Conservation (phyloP, 1,140 invertebrate genomes). For the Brachionus calyciflorus region DNA sequence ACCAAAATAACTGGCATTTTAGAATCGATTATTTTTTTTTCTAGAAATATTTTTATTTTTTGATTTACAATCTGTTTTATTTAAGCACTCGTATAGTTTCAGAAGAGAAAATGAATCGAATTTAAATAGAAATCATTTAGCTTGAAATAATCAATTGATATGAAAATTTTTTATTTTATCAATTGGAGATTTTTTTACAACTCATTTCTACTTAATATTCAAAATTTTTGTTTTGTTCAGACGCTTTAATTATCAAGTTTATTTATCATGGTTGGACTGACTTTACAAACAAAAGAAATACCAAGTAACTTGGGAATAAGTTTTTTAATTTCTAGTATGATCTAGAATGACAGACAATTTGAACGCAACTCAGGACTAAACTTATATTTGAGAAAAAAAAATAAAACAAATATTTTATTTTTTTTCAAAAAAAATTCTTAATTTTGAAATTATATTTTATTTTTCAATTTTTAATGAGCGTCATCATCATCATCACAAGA, state of each 20-base stretch:
- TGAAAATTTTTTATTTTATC: no score
- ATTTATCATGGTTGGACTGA: no score
- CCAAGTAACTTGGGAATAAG: no score
- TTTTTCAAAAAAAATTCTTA: not conserved
- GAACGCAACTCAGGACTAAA: not conserved
- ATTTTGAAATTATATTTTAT: conserved; percentile 21
- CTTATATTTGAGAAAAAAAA: not conserved
- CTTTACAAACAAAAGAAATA: no score
- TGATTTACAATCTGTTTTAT: conserved; percentile 21
- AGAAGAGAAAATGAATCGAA: no score
- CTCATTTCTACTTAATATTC: no score
- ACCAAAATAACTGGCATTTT: not conserved
- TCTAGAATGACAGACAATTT: conserved; percentile 35
- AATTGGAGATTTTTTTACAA: no score
- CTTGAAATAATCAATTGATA: no score
- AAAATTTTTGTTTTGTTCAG: no score
- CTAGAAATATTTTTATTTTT: not conserved
- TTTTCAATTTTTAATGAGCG: not conserved
- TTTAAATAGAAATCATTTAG: no score
- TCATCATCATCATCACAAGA: not conserved
- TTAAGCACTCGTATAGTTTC: not conserved
- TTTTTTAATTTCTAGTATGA: not conserved
- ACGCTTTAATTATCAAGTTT: no score
- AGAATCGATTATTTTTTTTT: not conserved
- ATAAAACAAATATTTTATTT: not conserved